Percentiles rank a stretch among this genome's conserved stretches.
Conservation (phyloP, 2,888 invertebrate genomes). For the Ormia ochracea region DNA sequence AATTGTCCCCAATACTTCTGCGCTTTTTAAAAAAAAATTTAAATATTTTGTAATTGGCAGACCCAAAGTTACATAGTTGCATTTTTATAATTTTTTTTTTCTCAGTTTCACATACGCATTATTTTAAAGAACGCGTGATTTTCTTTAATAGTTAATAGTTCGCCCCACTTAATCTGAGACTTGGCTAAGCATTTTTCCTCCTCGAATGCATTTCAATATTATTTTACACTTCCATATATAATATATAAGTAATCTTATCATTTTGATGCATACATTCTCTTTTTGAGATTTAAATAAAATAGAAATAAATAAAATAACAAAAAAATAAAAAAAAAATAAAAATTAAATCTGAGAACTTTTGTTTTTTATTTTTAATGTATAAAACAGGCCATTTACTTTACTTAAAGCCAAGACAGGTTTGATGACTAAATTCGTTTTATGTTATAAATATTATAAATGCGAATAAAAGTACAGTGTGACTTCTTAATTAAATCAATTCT, state of each 20-base stretch:
- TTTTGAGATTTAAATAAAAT: too few relatives aligned
- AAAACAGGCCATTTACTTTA: background rate
- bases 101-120: too few relatives aligned
- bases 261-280: background rate
- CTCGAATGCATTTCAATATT: background rate
- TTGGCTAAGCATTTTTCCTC: too few relatives aligned
- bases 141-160: too few relatives aligned
- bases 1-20: too few relatives aligned
- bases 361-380: background rate
- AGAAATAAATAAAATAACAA: too few relatives aligned
- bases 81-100: too few relatives aligned
- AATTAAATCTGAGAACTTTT: background rate
- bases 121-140: too few relatives aligned
- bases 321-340: background rate
- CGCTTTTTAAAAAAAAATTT: too few relatives aligned
- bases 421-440: conserved; percentile 13
- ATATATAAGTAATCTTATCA: background rate
- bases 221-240: background rate
- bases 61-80: too few relatives aligned
- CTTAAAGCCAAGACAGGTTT: background rate
- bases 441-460: background rate
- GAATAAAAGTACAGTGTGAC: background rate
- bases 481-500: conserved; percentile 31
- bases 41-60: too few relatives aligned
- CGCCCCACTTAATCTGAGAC: too few relatives aligned